These are phyloP conservation scores for Epistrophella euchroma DNA, from an alignment of 2,888 invertebrate species.

Conservation along the genomic window DNA sequence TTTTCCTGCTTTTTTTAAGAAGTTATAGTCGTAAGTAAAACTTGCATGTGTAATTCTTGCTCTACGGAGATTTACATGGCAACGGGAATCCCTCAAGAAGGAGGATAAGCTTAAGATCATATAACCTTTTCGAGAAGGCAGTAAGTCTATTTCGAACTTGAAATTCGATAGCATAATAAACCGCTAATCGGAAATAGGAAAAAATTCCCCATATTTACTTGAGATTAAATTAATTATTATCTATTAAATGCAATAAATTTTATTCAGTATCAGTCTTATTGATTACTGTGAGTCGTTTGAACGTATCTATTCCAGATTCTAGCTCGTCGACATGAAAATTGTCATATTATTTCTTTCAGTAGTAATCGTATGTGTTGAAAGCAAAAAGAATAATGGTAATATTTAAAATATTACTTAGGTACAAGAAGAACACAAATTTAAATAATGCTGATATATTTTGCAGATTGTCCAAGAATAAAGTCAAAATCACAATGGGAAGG, in stretches of 20 bases:
- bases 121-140: background rate
- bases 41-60: background rate
- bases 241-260: background rate
- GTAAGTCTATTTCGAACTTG: background rate
- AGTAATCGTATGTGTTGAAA: conserved; percentile 2
- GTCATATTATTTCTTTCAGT: background rate
- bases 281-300: background rate
- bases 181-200: background rate
- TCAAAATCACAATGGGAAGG: conserved; percentile 87
- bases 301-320: background rate
- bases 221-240: background rate
- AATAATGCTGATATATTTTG: background rate
- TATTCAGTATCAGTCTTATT: conserved; percentile 33
- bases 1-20: too few species aligned
- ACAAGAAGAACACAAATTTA: background rate
- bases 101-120: background rate
- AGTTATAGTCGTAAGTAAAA: background rate
- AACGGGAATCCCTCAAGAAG: background rate
- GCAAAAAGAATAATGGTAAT: conserved; percentile 23
- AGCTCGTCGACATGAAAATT: conserved; percentile 8
- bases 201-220: background rate
- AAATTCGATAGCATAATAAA: background rate
- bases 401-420: background rate
- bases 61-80: background rate
- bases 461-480: conserved; percentile 85